Percentiles rank a stretch among this genome's conserved stretches.
Conservation (phyloP, 2,888 invertebrate genomes). For the Rapana venosa region DNA sequence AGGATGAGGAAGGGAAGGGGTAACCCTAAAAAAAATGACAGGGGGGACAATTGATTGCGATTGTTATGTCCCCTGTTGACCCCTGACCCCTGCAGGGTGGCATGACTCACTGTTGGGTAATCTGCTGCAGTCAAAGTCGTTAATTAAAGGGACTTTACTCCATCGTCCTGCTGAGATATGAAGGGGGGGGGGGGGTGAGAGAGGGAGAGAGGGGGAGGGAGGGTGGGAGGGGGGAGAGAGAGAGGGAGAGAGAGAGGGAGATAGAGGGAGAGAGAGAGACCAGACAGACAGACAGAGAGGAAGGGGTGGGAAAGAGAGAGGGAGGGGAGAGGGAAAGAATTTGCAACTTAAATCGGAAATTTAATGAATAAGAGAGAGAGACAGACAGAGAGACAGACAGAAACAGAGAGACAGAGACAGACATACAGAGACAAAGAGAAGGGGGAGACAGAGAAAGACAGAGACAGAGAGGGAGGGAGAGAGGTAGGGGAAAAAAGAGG, state of each 20-base stretch:
- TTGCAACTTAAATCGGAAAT: too few species aligned
- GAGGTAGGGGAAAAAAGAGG: background rate
- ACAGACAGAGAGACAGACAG: background rate
- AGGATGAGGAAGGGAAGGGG: background rate
- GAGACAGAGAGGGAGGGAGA: background rate
- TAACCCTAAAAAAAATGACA: background rate
- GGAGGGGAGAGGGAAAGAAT: background rate
- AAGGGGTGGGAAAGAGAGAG: background rate
- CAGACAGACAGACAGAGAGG: background rate
- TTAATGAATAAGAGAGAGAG: background rate
- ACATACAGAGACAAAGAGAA: background rate
- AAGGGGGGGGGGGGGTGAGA: background rate
- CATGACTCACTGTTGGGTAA: constrained; percentile 40
- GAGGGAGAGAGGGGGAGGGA: background rate
- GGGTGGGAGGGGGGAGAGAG: background rate
- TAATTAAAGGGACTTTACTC: constrained; percentile 42
- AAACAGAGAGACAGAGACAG: background rate
- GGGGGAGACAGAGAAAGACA: background rate
- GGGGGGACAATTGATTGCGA: constrained; percentile 33
- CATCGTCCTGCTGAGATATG: background rate
- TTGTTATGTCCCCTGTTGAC: constrained; percentile 36
- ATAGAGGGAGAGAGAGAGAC: background rate
- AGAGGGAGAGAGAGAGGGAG: background rate
- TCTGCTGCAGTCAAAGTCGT: constrained; percentile 36
- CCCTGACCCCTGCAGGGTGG: constrained; percentile 17